Base-by-base conservation (phyloP, 2,113 vertebrate genomes). In the Recurvirostra avosetta region DNA sequence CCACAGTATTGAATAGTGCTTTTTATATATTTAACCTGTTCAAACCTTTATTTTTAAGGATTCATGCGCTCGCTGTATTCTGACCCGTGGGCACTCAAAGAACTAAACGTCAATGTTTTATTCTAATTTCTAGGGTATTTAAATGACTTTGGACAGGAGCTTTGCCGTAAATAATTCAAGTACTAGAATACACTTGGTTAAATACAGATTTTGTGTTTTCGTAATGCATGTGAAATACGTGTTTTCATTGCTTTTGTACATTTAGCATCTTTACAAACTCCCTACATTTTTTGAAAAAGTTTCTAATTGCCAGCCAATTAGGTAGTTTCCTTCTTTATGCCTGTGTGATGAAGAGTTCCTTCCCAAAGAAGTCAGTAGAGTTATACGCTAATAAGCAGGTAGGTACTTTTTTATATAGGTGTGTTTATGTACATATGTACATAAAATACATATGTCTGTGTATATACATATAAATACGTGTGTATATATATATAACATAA, bases 171-270 rank as follows among this genome's bases (percentile, higher is more conserved):
- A 56, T 63, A 79, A 50, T 17, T 62, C 19, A 74, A 10, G 13
- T 34, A 6, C 25, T 47, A 8, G 41, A 59, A 49, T 20, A 1
- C 21, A 19, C 47, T 56, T 79, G 38, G 49, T n/a, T 61, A 63
- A 87, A 78, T 11, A 16, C 12, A 29, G 65, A 14, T 56, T 52
- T 52, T 34, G 7, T 55, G 65, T 58, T 67, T 36, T 49, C 3
- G 0, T 23, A 4, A 16, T 49, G 3, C 22, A 10, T 5, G 18
- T 36, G 62, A 58, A 62, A 75, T 47, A 18, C 0, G 1, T 20
- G 5, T 5, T 62, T 65, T 73, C 19, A 12, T 26, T 32, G 13
- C 29, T 62, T 27, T 62, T 30, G 10, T 32, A 3, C 11, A 16
- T 49, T 80, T 12, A 32, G 13, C 34, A 4, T 66, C 76, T 32